Percentiles rank a stretch among this genome's conserved stretches.
Evolutionary conservation across 2,888 invertebrate species (phyloP).

Genomic region (Diadegma fenestrale): DNA sequence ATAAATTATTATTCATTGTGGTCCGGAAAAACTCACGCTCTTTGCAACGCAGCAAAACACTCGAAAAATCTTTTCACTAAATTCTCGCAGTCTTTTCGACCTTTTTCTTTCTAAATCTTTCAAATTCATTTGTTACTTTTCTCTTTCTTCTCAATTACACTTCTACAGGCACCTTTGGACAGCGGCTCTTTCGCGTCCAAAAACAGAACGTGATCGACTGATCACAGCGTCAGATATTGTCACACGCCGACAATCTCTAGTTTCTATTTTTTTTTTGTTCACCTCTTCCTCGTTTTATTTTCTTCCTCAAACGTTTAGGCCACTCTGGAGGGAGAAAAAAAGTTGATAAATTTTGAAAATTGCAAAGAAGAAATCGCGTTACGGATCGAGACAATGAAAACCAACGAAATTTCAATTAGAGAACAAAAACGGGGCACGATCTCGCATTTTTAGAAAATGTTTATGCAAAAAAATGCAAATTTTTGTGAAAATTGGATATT

Average conservation of each 20-base stretch:
- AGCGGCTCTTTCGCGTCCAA: conserved; percentile 49
- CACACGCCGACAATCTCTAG: conserved; percentile 70
- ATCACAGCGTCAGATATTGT: conserved; percentile 80
- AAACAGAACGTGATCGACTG: conserved; percentile 69
- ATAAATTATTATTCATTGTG: too few relatives aligned
- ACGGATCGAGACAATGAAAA: too few relatives aligned
- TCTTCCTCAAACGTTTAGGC: conserved; percentile 3
- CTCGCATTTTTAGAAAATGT: too few relatives aligned
- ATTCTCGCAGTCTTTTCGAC: conserved; percentile 23
- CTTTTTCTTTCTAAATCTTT: conserved; percentile 46
- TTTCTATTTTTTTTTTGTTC: conserved; percentile 27
- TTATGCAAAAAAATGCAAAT: too few relatives aligned
- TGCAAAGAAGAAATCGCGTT: too few relatives aligned
- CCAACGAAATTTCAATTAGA: too few relatives aligned
- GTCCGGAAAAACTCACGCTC: neutral
- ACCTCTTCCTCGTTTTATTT: conserved; percentile 27
- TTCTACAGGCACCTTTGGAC: conserved; percentile 64
- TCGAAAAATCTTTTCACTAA: conserved; percentile 21
- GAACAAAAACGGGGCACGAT: too few relatives aligned
- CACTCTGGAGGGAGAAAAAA: too few relatives aligned
- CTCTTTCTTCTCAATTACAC: conserved; percentile 54
- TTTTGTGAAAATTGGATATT: too few relatives aligned
- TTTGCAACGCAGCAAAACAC: conserved; percentile 24
- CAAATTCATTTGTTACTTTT: conserved; percentile 25
- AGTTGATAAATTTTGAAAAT: too few relatives aligned